phyloP scores from a whole-genome alignment of 2,113 vertebrate genomes.

The Indicator maculatus region DNA sequence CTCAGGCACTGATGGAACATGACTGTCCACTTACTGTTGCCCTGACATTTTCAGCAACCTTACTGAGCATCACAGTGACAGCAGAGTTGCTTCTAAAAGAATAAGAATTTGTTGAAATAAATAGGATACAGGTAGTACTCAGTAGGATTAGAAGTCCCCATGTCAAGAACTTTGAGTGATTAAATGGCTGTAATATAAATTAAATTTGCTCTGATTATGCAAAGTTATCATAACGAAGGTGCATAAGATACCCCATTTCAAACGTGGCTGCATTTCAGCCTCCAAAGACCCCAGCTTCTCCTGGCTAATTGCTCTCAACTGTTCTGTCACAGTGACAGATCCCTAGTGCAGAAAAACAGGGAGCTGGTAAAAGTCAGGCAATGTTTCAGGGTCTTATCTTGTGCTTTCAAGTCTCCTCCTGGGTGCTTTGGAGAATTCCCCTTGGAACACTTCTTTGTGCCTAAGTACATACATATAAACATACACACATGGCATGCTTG shows the following conservation, averaged over 20 bases:
- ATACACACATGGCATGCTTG: fast-evolving
- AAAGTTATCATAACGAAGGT: not conserved
- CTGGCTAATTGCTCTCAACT: not conserved
- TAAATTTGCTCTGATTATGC: not conserved
- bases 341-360: not conserved
- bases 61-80: not conserved
- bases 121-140: not conserved
- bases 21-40: not conserved
- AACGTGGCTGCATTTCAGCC: not conserved
- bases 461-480: not conserved
- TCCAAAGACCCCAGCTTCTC: not conserved
- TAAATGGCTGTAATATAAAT: not conserved
- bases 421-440: not conserved
- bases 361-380: not conserved
- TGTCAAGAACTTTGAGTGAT: not conserved
- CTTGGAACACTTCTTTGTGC: not conserved
- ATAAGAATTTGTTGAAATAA: not conserved
- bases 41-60: not conserved
- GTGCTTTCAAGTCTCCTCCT: not conserved
- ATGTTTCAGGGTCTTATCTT: not conserved
- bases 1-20: not conserved
- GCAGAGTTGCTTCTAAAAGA: not conserved
- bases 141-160: not conserved
- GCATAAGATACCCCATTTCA: not conserved
- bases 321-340: not conserved